Evolutionary conservation across 1,140 invertebrate genomes (phyloP), one percentile per base, ranked within the genome.

Genomic region (Dendrolimus punctatus): DNA sequence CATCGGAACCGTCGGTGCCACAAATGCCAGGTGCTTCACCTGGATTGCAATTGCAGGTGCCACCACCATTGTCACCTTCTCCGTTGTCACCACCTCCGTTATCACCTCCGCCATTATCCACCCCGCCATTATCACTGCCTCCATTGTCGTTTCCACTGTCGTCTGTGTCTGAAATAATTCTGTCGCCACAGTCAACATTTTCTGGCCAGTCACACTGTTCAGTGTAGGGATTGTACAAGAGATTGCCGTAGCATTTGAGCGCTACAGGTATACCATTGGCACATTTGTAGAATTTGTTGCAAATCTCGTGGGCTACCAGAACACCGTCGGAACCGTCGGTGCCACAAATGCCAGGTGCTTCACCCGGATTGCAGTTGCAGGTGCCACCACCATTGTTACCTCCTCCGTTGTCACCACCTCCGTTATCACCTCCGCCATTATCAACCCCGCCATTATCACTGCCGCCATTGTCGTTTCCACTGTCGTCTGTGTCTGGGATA

Each of bases 141-240:
- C 6, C 40, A 41, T 38, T 48, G n/a, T 47, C 45, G 5, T n/a
- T 39, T 5, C 5, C 8, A 42, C 5, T 9, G 9, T 46, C 40
- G 42, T 39, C 39, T 23, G 51, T 39, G 37, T 59, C 60, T 0
- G 56, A 58, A 41, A 62, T 53, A 4, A 60, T 8, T 51, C 70
- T 62, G 5, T 69, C 60, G 3, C 51, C 62, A 46, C 74, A 77
- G 2, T 73, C 49, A 2, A 95, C 90, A 58, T 87, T 75, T 51
- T 87, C 57, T 39, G 91, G 79, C 89, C 91, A 88, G 64, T 93
- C 88, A 73, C 93, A 89, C 58, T 89, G 71, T 72, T 90, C 77
- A 10, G 64, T 64, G 43, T 79, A 48, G 40, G 91, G 82, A 69
- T 92, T 91, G 60, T 88, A 92, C 59, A 90, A 68, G 51, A 88